These are phyloP conservation scores for Sylvilagus floridanus DNA, from an alignment of 2,797 vertebrate species.

Conservation along the genomic window DNA sequence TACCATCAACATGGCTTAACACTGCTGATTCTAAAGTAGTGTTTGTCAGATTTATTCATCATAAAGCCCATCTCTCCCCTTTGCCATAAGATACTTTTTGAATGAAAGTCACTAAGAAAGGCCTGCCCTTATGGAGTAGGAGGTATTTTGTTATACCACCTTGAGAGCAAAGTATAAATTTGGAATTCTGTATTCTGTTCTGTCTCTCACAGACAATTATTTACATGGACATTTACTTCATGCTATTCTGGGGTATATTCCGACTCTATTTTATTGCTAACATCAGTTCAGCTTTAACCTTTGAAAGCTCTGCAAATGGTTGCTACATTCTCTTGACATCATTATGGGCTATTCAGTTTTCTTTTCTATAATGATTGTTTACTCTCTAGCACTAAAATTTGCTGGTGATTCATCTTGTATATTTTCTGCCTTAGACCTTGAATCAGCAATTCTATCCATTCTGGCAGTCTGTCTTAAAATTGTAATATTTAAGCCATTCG, in stretches of 20 bases:
- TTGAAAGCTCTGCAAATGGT: neutral
- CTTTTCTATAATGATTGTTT: neutral
- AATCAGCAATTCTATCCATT: neutral
- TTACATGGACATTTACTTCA: neutral
- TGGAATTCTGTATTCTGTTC: neutral
- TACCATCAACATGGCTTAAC: neutral
- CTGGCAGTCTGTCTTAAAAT: neutral
- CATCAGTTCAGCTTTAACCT: neutral
- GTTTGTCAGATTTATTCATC: neutral
- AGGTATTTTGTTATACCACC: neutral
- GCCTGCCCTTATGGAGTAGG: neutral
- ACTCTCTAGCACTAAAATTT: neutral
- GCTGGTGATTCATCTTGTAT: neutral
- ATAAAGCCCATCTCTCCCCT: fast-evolving
- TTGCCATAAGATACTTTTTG: neutral
- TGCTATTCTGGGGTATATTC: neutral
- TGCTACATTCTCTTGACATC: too few relatives aligned
- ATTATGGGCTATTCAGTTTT: neutral
- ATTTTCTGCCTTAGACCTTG: neutral
- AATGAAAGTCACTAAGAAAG: neutral
- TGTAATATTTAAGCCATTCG: neutral
- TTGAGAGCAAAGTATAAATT: neutral
- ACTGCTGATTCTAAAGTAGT: neutral
- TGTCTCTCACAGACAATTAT: neutral
- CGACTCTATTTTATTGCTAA: neutral